Conservation (phyloP, 2,888 invertebrate genomes). For the Lagria hirta region DNA sequence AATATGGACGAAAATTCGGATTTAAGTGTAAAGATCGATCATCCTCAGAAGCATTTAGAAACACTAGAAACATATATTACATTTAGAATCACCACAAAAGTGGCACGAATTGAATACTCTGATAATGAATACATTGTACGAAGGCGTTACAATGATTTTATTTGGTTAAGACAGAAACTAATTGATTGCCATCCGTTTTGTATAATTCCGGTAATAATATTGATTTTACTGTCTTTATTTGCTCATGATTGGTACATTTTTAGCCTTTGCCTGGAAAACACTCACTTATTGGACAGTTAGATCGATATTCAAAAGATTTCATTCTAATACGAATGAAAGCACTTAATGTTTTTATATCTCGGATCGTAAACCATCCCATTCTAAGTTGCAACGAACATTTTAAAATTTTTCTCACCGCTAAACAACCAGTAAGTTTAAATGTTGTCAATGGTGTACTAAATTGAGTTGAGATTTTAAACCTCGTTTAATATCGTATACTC, state of each 20-base stretch:
- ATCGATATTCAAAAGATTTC: conserved; percentile 71
- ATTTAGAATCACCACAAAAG: conserved; percentile 68
- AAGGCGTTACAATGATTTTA: conserved; percentile 71
- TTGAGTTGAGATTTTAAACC: too few species aligned
- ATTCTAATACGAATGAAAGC: conserved; percentile 66
- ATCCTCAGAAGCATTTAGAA: conserved; percentile 71
- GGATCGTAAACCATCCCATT: conserved; percentile 69
- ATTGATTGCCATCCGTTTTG: conserved; percentile 67
- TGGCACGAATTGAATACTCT: conserved; percentile 64
- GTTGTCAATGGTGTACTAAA: too few species aligned
- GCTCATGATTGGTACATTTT: conserved; percentile 35
- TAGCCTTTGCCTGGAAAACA: conserved; percentile 73
- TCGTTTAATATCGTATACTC: too few species aligned
- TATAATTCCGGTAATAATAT: conserved; percentile 64
- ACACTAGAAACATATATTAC: conserved; percentile 72
- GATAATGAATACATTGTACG: conserved; percentile 66
- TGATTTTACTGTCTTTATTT: conserved; percentile 5
- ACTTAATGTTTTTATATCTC: conserved; percentile 65
- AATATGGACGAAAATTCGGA: conserved; percentile 60
- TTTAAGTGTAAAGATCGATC: conserved; percentile 68
- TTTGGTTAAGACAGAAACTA: conserved; percentile 67
- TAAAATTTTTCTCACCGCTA: conserved; percentile 66
- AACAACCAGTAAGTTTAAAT: conserved; percentile 62
- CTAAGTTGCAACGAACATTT: conserved; percentile 67
- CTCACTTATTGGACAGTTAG: conserved; percentile 65